Evolutionary conservation across 2,797 vertebrate species (phyloP).

Genomic region (Pseudomugil tenellus): DNA sequence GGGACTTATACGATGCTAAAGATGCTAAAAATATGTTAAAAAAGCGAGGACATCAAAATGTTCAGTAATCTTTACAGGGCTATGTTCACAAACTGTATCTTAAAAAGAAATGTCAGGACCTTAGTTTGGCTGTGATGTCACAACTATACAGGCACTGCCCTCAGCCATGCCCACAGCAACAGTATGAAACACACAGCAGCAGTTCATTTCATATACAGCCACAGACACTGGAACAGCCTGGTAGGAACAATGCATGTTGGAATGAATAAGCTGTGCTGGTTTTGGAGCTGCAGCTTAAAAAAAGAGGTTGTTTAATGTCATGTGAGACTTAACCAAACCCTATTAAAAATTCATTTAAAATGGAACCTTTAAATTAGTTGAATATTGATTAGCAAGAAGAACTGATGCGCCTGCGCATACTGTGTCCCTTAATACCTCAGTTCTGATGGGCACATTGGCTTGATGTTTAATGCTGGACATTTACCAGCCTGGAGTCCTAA

Average conservation of each 20-base stretch:
- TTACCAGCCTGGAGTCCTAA: not conserved
- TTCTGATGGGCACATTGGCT: not conserved
- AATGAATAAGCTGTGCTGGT: not conserved
- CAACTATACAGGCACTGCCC: not conserved
- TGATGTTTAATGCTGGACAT: slow-evolving; percentile 9
- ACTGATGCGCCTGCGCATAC: not conserved
- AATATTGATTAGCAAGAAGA: not conserved
- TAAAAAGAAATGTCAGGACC: slow-evolving; percentile 8
- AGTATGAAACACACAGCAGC: not conserved
- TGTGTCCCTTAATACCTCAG: not conserved
- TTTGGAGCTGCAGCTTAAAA: not conserved
- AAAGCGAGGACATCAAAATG: not conserved
- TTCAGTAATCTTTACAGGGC: not conserved
- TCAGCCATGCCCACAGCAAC: slow-evolving; percentile 3
- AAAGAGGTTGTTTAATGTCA: not conserved
- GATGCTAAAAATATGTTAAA: too few species aligned
- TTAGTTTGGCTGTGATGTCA: slow-evolving; percentile 6
- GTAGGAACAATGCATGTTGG: not conserved
- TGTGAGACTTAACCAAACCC: not conserved
- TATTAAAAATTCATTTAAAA: not conserved
- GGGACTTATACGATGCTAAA: not conserved
- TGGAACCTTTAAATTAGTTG: not conserved
- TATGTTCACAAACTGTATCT: not conserved
- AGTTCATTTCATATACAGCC: slow-evolving; percentile 1
- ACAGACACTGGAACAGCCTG: not conserved